Conservation (phyloP, 1,140 invertebrate genomes). For the Andricus grossulariae region DNA sequence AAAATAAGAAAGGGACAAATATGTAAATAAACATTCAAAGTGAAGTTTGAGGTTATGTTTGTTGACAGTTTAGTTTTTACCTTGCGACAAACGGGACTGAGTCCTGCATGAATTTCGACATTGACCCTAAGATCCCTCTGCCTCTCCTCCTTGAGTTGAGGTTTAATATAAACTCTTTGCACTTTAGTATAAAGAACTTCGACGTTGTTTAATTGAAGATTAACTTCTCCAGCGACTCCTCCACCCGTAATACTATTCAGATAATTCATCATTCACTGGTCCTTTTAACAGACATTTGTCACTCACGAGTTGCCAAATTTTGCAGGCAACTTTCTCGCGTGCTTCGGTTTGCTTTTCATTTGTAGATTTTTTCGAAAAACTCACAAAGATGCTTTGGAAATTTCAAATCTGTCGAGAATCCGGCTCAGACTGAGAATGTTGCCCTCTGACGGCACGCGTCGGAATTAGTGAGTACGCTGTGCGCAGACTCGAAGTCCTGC, state of each 20-base stretch:
- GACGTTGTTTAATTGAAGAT: constrained; percentile 70
- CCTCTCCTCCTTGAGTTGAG: constrained; percentile 71
- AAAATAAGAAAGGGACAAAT: background rate
- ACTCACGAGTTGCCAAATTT: constrained; percentile 17
- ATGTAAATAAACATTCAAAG: constrained; percentile 9
- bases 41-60: background rate
- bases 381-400: constrained; percentile 40
- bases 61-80: constrained; percentile 50
- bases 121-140: constrained; percentile 72
- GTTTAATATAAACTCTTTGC: constrained; percentile 73
- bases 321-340: constrained; percentile 4
- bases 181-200: constrained; percentile 73
- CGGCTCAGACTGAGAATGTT: constrained; percentile 38
- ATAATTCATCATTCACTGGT: constrained; percentile 63
- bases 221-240: constrained; percentile 58
- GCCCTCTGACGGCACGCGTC: constrained; percentile 51
- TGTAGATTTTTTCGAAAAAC: constrained; percentile 44
- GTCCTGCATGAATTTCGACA: constrained; percentile 71
- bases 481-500: too few species aligned
- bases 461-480: background rate
- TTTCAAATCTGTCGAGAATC: constrained; percentile 38
- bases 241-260: constrained; percentile 57
- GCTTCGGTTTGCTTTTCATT: constrained; percentile 50
- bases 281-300: constrained; percentile 42
- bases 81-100: constrained; percentile 73